These are phyloP conservation scores for Steromphala cineraria DNA, from an alignment of 2,888 invertebrate genomes.

Conservation along the genomic window DNA sequence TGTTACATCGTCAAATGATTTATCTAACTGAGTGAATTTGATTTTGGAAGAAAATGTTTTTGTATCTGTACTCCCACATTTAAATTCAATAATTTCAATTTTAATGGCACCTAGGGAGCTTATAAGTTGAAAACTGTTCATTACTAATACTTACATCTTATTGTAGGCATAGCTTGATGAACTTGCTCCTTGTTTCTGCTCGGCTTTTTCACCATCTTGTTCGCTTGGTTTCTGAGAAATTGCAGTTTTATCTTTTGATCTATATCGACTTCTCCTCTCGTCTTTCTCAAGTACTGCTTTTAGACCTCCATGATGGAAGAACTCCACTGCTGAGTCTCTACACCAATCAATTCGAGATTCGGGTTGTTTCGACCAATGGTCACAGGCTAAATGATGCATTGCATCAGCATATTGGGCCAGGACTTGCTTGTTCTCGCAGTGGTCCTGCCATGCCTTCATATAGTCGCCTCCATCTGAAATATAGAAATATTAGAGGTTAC, in stretches of 20 bases:
- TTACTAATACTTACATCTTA: background rate
- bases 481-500: background rate
- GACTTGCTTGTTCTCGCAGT: conserved; percentile 57
- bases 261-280: conserved; percentile 39
- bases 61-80: too few species aligned
- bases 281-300: conserved; percentile 65
- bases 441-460: conserved; percentile 68
- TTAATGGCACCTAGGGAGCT: too few species aligned
- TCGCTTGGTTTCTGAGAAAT: background rate
- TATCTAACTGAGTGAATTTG: too few species aligned
- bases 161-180: background rate
- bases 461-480: conserved; percentile 54
- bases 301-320: conserved; percentile 65
- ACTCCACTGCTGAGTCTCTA: conserved; percentile 60
- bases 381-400: conserved; percentile 71
- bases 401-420: conserved; percentile 70
- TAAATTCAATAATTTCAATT: too few species aligned
- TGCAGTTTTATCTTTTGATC: background rate
- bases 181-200: too few species aligned
- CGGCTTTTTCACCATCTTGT: background rate
- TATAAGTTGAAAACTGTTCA: too few species aligned
- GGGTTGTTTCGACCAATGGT: conserved; percentile 68
- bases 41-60: too few species aligned
- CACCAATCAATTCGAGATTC: conserved; percentile 72
- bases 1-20: too few species aligned